phyloP scores from a whole-genome alignment of 2,113 vertebrate species.

The Lasiurus borealis region DNA sequence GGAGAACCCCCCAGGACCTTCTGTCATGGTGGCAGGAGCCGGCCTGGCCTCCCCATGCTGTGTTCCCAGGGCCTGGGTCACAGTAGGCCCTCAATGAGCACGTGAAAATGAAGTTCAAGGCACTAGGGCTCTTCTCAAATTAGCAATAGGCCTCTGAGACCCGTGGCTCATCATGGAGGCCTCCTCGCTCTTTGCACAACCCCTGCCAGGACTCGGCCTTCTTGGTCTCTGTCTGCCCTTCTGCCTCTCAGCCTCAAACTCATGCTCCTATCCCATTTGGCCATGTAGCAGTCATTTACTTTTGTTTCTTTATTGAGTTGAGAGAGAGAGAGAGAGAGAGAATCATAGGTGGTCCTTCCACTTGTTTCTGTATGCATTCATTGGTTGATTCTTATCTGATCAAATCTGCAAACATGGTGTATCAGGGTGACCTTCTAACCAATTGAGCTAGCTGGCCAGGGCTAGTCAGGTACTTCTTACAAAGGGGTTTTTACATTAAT shows the following conservation, averaged over 20 bases:
- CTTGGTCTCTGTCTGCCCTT: too few relatives aligned
- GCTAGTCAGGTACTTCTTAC: not conserved
- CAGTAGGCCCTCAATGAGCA: not conserved
- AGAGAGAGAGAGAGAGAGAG: not conserved
- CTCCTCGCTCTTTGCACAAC: not conserved
- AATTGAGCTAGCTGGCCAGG: not conserved
- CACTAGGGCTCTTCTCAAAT: not conserved
- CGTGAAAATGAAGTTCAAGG: not conserved
- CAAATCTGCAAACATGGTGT: not conserved
- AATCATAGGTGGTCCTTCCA: not conserved
- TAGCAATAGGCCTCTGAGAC: not conserved
- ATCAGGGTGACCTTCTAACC: not conserved
- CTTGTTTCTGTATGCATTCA: not conserved
- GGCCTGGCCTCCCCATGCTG: not conserved
- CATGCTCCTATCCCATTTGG: not conserved
- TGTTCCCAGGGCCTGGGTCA: not conserved
- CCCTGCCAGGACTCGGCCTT: too few relatives aligned
- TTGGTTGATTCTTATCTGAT: not conserved
- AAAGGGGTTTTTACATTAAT: not conserved
- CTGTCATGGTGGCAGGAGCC: fast-evolving
- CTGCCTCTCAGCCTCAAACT: not conserved
- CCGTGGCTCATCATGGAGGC: too few relatives aligned
- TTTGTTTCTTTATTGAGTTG: not conserved
- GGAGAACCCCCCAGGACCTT: not conserved
- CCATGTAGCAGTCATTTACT: not conserved